phyloP scores from a whole-genome alignment of 2,888 invertebrate species.

The Exephanes ischioxanthus region DNA sequence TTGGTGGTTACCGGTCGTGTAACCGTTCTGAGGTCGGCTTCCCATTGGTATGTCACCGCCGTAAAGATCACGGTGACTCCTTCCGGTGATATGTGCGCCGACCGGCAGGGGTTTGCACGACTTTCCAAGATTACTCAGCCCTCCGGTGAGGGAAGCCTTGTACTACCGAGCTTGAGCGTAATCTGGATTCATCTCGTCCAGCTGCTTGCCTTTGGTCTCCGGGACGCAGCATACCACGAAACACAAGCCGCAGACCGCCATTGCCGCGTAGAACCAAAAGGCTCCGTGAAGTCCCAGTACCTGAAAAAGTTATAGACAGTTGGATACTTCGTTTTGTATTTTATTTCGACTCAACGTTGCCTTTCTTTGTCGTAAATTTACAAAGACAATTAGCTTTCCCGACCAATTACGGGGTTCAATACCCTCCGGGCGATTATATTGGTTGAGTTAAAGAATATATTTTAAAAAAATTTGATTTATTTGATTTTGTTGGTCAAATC shows the following conservation, averaged over 20 bases:
- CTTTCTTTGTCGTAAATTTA: no score
- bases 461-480: no score
- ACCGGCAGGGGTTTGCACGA: slow-evolving; percentile 80
- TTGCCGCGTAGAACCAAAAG: slow-evolving; percentile 95
- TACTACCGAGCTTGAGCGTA: slow-evolving; percentile 86
- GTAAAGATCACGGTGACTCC: slow-evolving; percentile 79
- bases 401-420: no score
- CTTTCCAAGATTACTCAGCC: slow-evolving; percentile 82
- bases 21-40: slow-evolving; percentile 26
- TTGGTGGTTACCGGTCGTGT: slow-evolving; percentile 12
- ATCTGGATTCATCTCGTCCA: slow-evolving; percentile 94
- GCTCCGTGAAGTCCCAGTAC: slow-evolving; percentile 92
- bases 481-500: no score
- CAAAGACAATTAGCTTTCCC: no score
- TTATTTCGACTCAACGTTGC: background rate
- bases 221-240: slow-evolving; percentile 95
- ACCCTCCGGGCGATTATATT: no score
- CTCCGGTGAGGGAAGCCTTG: slow-evolving; percentile 84
- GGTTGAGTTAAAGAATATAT: no score
- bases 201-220: slow-evolving; percentile 95
- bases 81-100: slow-evolving; percentile 80
- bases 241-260: slow-evolving; percentile 92
- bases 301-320: slow-evolving; percentile 80
- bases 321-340: background rate
- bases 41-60: slow-evolving; percentile 42